These are phyloP conservation scores for Gnathonemus echidnorhynchus DNA, from an alignment of 2,113 vertebrate species.

Conservation along the genomic window DNA sequence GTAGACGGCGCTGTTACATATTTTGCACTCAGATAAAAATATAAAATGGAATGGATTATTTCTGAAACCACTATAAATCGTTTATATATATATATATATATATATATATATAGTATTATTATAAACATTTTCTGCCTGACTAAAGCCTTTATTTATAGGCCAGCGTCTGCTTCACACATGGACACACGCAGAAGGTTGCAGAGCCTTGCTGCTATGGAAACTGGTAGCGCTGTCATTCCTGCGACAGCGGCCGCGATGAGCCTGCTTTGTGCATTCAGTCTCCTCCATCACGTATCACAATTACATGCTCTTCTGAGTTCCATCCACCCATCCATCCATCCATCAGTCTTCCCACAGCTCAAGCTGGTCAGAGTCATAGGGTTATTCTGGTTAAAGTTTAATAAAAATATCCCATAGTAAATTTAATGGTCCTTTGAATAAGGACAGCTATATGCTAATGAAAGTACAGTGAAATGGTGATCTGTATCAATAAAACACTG, in stretches of 20 bases:
- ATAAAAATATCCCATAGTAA: not conserved
- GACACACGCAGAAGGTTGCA: not conserved
- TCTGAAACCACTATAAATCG: not conserved
- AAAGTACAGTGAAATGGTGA: not conserved
- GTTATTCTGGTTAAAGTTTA: not conserved
- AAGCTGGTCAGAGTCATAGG: not conserved
- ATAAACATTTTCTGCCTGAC: not conserved
- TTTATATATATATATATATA: not conserved
- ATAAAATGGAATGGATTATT: not conserved
- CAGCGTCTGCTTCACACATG: not conserved
- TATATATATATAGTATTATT: not conserved
- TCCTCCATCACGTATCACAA: not conserved
- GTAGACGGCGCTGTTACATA: not conserved
- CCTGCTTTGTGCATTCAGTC: not conserved
- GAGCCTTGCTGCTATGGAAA: not conserved
- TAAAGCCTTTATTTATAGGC: not conserved
- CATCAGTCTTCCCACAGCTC: not conserved
- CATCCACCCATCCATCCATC: not conserved
- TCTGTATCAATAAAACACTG: not conserved
- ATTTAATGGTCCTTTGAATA: not conserved
- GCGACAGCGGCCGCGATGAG: not conserved
- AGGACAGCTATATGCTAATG: not conserved
- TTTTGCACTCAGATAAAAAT: not conserved
- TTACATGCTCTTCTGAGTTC: not conserved
- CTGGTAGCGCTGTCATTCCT: not conserved